These are phyloP conservation scores for Neelides sp. DNA, from an alignment of 1,140 invertebrate species.

Conservation along the genomic window DNA sequence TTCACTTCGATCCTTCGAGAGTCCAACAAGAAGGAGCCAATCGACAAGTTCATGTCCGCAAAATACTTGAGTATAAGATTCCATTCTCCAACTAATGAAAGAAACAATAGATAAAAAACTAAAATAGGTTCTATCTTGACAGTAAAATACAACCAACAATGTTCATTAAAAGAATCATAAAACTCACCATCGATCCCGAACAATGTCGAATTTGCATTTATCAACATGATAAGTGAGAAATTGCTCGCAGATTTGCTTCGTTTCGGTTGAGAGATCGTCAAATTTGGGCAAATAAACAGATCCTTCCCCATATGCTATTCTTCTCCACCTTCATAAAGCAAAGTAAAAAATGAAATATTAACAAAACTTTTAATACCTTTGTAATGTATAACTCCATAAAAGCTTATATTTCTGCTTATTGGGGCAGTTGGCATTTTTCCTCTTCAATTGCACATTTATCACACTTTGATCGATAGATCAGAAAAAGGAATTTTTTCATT, in stretches of 20 bases:
- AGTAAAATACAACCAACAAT: background rate
- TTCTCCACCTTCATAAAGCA: conserved; percentile 36
- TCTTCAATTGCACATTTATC: too few species aligned
- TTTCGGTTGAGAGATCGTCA: conserved; percentile 60
- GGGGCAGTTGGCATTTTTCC: too few species aligned
- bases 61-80: conserved; percentile 63
- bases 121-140: background rate
- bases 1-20: conserved; percentile 57
- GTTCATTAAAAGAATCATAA: conserved; percentile 1
- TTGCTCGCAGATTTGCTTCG: conserved; percentile 71
- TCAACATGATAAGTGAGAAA: conserved; percentile 71
- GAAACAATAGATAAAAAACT: background rate
- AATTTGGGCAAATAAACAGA: conserved; percentile 54
- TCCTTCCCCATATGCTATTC: conserved; percentile 51
- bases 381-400: too few species aligned
- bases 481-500: too few species aligned
- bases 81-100: conserved; percentile 49
- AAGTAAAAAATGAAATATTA: too few species aligned
- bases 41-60: conserved; percentile 67
- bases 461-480: too few species aligned
- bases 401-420: too few species aligned
- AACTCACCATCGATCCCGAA: conserved; percentile 51
- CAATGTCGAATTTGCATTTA: conserved; percentile 65
- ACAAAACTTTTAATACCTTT: too few species aligned
- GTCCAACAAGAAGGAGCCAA: conserved; percentile 67